These are phyloP conservation scores for Crocodylus rhombifer DNA, from an alignment of 2,797 vertebrate species.

Conservation along the genomic window DNA sequence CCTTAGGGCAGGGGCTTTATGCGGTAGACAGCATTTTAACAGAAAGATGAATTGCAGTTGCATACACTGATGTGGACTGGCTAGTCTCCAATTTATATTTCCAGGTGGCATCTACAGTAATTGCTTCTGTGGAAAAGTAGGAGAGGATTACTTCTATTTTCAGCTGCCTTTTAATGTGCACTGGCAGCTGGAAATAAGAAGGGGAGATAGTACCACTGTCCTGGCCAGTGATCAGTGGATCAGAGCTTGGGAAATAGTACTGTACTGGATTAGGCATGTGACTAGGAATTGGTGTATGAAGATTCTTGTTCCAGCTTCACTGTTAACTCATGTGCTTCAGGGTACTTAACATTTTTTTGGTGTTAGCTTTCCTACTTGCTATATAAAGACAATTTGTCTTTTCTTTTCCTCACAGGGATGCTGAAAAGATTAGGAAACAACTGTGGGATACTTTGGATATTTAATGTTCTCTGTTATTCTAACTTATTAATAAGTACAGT, in stretches of 20 bases:
- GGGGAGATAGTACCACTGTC: not conserved
- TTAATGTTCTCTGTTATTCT: not conserved
- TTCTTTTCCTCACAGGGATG: not conserved
- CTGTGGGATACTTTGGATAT: not conserved
- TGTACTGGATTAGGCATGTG: not conserved
- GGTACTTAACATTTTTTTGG: not conserved
- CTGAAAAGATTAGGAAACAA: too few relatives aligned
- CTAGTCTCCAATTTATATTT: not conserved
- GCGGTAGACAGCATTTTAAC: not conserved
- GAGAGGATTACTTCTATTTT: not conserved
- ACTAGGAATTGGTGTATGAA: not conserved
- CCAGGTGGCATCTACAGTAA: not conserved
- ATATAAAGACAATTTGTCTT: not conserved
- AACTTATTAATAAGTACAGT: not conserved
- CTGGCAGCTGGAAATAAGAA: not conserved
- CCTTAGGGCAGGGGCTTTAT: not conserved
- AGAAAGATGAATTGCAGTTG: not conserved
- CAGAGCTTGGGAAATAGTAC: not conserved
- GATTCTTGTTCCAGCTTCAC: not conserved
- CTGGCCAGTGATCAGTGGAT: not conserved
- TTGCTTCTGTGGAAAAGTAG: not conserved
- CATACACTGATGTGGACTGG: not conserved
- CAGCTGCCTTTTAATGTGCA: not conserved
- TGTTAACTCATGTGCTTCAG: rapidly evolving
- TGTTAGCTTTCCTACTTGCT: not conserved